These are phyloP conservation scores for Heliconius congener DNA, from an alignment of 1,140 invertebrate species.

Conservation along the genomic window DNA sequence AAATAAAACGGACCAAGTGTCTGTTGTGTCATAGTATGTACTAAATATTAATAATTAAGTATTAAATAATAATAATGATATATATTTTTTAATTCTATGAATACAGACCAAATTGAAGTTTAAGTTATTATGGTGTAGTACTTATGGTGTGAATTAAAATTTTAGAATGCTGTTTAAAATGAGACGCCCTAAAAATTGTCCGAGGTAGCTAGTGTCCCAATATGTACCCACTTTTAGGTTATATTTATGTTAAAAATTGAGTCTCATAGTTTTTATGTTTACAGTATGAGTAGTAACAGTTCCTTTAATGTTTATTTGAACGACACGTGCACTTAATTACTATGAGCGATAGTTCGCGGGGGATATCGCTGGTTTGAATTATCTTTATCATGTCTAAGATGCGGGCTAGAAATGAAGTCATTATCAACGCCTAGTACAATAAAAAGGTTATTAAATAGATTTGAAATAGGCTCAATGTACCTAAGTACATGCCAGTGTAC, in stretches of 20 bases:
- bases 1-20: no score
- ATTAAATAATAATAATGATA: no score
- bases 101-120: no score
- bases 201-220: no score
- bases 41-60: no score
- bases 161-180: no score
- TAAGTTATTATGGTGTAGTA: no score
- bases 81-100: no score
- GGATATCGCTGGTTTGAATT: constrained; percentile 33
- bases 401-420: constrained; percentile 43
- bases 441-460: constrained; percentile 1
- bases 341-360: constrained; percentile 40
- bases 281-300: neutral
- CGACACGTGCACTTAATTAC: constrained; percentile 64
- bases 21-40: no score
- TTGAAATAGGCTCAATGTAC: neutral
- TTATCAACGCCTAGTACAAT: constrained; percentile 4
- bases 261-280: neutral
- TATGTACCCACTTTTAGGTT: neutral
- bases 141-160: no score
- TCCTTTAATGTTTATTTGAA: constrained; percentile 42
- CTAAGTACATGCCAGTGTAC: neutral
- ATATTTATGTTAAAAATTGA: neutral
- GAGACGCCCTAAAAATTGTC: no score
- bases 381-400: constrained; percentile 42